A percentile compares a stretch with the other conserved stretches of the same genome.
phyloP scores from a whole-genome alignment of 2,797 vertebrate genomes.

The Lindbergichthys nudifrons region DNA sequence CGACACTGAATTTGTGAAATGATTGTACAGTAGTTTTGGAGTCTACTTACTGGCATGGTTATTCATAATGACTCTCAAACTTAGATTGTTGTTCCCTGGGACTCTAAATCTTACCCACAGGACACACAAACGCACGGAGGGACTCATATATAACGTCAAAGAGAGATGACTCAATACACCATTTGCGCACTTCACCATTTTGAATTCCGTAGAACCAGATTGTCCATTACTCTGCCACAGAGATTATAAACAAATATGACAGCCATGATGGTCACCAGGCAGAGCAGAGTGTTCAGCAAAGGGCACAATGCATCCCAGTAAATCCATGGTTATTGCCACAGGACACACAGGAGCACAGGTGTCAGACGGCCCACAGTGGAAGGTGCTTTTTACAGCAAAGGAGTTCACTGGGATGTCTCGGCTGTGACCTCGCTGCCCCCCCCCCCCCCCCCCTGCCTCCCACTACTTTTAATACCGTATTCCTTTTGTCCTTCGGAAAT shows the following conservation, averaged over 20 bases:
- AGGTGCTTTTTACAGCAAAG: neutral
- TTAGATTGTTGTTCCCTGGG: slow-evolving; percentile 22
- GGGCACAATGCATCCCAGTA: slow-evolving; percentile 40
- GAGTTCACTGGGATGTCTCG: neutral
- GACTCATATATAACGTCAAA: slow-evolving; percentile 33
- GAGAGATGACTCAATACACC: slow-evolving; percentile 46
- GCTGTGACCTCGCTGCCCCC: neutral
- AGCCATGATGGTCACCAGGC: slow-evolving; percentile 71
- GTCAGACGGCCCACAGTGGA: slow-evolving; percentile 17
- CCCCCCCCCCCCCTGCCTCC: neutral
- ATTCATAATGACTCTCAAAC: slow-evolving; percentile 27
- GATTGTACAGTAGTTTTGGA: slow-evolving; percentile 9
- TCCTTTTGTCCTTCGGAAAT: slow-evolving; percentile 77
- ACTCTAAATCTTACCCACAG: neutral
- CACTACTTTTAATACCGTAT: slow-evolving; percentile 60
- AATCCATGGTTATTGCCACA: slow-evolving; percentile 63
- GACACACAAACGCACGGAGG: slow-evolving; percentile 1
- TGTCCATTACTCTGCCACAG: slow-evolving; percentile 61
- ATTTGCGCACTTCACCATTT: slow-evolving; percentile 27
- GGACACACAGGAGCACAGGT: slow-evolving; percentile 10
- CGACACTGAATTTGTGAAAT: slow-evolving; percentile 18
- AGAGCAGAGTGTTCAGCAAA: slow-evolving; percentile 40
- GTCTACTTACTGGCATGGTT: slow-evolving; percentile 20
- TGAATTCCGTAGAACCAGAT: slow-evolving; percentile 49
- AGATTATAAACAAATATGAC: slow-evolving; percentile 77